phyloP scores from a whole-genome alignment of 2,888 invertebrate genomes.

The Horisme vitalbata region DNA sequence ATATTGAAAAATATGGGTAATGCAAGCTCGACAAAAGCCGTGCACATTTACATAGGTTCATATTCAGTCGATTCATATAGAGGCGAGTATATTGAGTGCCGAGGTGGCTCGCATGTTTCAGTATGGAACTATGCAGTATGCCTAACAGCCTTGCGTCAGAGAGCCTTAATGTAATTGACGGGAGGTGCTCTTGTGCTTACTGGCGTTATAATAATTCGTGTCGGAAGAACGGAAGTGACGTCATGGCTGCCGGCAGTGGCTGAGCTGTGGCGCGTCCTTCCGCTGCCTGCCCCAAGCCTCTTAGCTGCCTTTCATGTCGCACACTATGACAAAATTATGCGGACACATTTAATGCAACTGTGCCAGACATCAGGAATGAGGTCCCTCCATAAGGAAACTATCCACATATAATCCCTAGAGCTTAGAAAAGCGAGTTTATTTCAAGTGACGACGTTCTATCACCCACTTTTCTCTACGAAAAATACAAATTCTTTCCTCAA shows the following conservation, averaged over 20 bases:
- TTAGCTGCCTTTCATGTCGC: slow-evolving; percentile 49
- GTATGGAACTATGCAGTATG: too few species aligned
- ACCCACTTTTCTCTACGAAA: slow-evolving; percentile 10
- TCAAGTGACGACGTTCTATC: slow-evolving; percentile 8
- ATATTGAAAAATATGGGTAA: slow-evolving; percentile 25
- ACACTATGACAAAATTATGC: slow-evolving; percentile 51
- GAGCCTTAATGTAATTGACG: slow-evolving; percentile 54
- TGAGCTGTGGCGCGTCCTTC: slow-evolving; percentile 60
- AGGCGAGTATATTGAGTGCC: slow-evolving; percentile 38
- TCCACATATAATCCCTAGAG: slow-evolving; percentile 1
- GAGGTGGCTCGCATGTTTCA: slow-evolving; percentile 38
- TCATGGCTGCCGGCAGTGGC: slow-evolving; percentile 52
- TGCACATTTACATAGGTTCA: slow-evolving; percentile 34
- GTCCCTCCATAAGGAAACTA: slow-evolving; percentile 3
- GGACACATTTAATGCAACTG: slow-evolving; percentile 43
- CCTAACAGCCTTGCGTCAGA: slow-evolving; percentile 48
- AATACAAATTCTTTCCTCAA: slow-evolving; percentile 20
- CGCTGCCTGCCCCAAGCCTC: slow-evolving; percentile 51
- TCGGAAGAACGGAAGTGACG: slow-evolving; percentile 55
- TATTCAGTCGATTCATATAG: slow-evolving; percentile 26
- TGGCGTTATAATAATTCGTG: slow-evolving; percentile 61
- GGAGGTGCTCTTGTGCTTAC: slow-evolving; percentile 45
- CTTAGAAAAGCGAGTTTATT: slow-evolving; percentile 5
- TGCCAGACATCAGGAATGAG: slow-evolving; percentile 24
- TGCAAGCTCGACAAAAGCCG: slow-evolving; percentile 27